Evolutionary conservation across 2,888 invertebrate genomes (phyloP), one percentile per base, ranked within the genome.

Genomic region (Mechanitis messenoides): DNA sequence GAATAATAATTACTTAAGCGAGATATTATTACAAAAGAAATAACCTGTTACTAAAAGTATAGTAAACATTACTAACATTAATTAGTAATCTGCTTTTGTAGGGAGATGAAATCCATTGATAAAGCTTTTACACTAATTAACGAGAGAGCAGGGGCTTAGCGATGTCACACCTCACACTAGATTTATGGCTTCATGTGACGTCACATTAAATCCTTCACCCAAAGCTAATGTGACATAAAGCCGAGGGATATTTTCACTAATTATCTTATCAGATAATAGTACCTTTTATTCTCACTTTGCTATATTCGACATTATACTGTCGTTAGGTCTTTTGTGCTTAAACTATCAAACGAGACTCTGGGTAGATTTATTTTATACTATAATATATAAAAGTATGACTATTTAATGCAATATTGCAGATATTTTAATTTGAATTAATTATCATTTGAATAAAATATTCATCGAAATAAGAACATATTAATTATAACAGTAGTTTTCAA

Each of bases 121-220:
- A 80, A 76, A 74, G 81, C 79, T 83, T 84, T 85, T 83, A 80
- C 78, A 76, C 78, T 84, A 87, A 85, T 87, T 84, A 86, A 78
- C 77, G 76, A 80, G 78, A 74, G 77, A 79, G 82, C 81, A 71
- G 75, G 75, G 75, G 82, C 79, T 86, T 84, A 85, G 77, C 73
- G 73, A 74, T 73, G 80, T 80, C 78, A 81, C 80, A 76, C 71
- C 73, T 74, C 74, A 64, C 72, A 71, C 71, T 75, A 80, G 82
- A 86, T 85, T 85, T 86, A 86, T 81, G 76, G 80, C 70, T 69
- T 69, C 77, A 72, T 73, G 72, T 72, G 76, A 76, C 75, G 77
- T 77, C 76, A 76, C 70, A 69, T 68, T 68, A 72, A 78, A 80
- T 68, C 69, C 69, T 67, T 65, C 65, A 63, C 57, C 60, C 59